These are phyloP conservation scores for Platypus cylindrus DNA, from an alignment of 2,888 invertebrate species.

Conservation along the genomic window DNA sequence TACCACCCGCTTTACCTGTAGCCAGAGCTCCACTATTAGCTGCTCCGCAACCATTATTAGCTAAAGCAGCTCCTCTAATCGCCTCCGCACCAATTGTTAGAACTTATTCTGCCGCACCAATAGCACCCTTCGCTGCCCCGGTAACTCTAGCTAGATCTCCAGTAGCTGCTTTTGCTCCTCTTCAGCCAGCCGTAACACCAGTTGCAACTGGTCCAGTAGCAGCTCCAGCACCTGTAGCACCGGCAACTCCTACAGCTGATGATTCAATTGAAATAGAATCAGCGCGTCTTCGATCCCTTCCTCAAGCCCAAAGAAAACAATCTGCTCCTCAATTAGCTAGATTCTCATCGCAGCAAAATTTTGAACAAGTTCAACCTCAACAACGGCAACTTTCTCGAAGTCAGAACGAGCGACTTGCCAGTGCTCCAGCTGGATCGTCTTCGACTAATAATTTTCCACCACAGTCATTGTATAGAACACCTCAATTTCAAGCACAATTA, in stretches of 20 bases:
- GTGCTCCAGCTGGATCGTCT: not conserved
- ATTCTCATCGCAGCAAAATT: not conserved
- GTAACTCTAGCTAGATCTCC: slow-evolving; percentile 6
- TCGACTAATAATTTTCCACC: not conserved
- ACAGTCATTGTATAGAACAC: not conserved
- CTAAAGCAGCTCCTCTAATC: slow-evolving; percentile 22
- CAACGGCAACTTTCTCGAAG: not conserved
- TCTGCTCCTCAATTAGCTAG: not conserved
- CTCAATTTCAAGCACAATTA: not conserved
- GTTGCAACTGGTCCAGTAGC: slow-evolving; percentile 2
- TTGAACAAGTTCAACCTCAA: not conserved
- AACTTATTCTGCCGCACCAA: slow-evolving; percentile 26
- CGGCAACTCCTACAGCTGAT: slow-evolving; percentile 8
- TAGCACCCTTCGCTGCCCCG: slow-evolving; percentile 17
- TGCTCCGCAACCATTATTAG: slow-evolving; percentile 20
- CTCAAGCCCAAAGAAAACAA: slow-evolving; percentile 5
- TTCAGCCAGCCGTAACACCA: slow-evolving; percentile 1
- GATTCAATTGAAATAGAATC: slow-evolving; percentile 14
- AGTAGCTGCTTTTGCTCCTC: slow-evolving; percentile 2
- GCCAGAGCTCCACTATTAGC: slow-evolving; percentile 33
- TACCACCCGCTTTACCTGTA: slow-evolving; percentile 18
- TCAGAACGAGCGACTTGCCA: not conserved
- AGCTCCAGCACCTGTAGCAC: slow-evolving; percentile 2
- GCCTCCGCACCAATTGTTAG: slow-evolving; percentile 21
- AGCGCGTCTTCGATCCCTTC: slow-evolving; percentile 7